phyloP scores from a whole-genome alignment of 2,888 invertebrate species.

The Volucella bombylans region DNA sequence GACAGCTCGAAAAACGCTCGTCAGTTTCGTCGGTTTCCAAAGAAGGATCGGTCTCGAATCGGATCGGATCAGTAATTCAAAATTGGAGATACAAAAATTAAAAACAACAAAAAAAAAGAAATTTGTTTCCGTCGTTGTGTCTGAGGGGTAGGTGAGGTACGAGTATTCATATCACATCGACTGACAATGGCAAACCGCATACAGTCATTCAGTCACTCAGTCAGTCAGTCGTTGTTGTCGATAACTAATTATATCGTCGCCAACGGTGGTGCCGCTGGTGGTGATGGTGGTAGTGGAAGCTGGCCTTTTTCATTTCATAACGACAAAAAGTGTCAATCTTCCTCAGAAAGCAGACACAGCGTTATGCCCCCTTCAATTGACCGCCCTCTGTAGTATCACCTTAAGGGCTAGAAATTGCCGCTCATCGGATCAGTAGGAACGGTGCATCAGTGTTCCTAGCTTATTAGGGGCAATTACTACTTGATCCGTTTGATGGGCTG shows the following conservation, averaged over 20 bases:
- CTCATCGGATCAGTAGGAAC: constrained; percentile 2
- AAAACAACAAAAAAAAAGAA: constrained; percentile 28
- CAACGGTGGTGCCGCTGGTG: constrained; percentile 49
- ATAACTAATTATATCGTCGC: constrained; percentile 71
- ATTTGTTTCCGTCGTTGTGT: constrained; percentile 53
- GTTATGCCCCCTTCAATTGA: constrained; percentile 55
- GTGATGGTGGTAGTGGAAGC: constrained; percentile 17
- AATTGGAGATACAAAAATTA: constrained; percentile 10
- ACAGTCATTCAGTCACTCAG: no score
- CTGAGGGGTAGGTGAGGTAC: constrained; percentile 27
- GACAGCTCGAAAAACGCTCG: constrained; percentile 62
- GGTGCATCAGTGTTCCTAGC: constrained; percentile 34
- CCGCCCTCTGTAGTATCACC: constrained; percentile 44
- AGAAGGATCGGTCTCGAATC: constrained; percentile 42
- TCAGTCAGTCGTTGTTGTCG: constrained; percentile 56
- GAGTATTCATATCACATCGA: not conserved
- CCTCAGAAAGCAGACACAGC: constrained; percentile 63
- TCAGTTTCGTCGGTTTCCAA: constrained; percentile 35
- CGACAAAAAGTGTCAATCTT: constrained; percentile 72
- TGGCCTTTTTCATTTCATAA: constrained; percentile 43
- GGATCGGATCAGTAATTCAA: constrained; percentile 8
- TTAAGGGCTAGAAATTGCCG: constrained; percentile 50
- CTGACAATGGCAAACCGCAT: constrained; percentile 48
- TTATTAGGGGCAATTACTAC: constrained; percentile 71
- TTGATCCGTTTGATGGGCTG: constrained; percentile 66